A percentile compares a stretch with the other conserved stretches of the same genome.
These are phyloP conservation scores for Labeo calbasu DNA, from an alignment of 2,797 vertebrate genomes.

Conservation along the genomic window DNA sequence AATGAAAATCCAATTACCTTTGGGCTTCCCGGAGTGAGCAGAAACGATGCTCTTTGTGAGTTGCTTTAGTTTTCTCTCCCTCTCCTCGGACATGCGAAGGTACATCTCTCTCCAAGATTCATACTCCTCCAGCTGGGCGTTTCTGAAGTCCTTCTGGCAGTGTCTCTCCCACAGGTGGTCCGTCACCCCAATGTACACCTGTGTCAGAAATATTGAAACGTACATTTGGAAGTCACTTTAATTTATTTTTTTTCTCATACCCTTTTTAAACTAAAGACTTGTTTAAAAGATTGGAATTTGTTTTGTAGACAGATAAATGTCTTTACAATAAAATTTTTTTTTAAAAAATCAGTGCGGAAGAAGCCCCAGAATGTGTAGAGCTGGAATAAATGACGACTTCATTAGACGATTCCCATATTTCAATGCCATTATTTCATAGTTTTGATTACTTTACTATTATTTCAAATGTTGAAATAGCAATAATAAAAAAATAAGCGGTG, in stretches of 20 bases:
- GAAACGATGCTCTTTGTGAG: constrained; percentile 86
- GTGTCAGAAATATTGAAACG: neutral
- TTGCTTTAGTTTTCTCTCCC: constrained; percentile 83
- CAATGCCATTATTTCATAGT: neutral
- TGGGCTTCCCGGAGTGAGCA: constrained; percentile 84
- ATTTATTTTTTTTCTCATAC: too few species aligned
- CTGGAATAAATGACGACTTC: neutral
- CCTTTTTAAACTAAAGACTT: neutral
- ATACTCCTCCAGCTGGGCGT: constrained; percentile 77
- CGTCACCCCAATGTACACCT: constrained; percentile 81
- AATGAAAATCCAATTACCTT: constrained; percentile 73
- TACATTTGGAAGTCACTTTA: neutral
- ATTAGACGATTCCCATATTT: neutral
- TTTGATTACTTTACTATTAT: neutral
- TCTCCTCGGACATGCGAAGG: constrained; percentile 80
- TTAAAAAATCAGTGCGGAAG: neutral
- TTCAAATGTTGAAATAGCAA: neutral
- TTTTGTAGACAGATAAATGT: neutral
- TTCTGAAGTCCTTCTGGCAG: constrained; percentile 85
- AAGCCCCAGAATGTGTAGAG: neutral
- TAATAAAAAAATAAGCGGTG: neutral
- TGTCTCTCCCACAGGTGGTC: constrained; percentile 87
- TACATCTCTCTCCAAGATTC: constrained; percentile 92
- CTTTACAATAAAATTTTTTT: neutral
- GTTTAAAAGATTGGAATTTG: neutral